Evolutionary conservation across 37 sponge, comb jelly and placozoan genomes (phyloP).

Genomic region (Crambe crambe): DNA sequence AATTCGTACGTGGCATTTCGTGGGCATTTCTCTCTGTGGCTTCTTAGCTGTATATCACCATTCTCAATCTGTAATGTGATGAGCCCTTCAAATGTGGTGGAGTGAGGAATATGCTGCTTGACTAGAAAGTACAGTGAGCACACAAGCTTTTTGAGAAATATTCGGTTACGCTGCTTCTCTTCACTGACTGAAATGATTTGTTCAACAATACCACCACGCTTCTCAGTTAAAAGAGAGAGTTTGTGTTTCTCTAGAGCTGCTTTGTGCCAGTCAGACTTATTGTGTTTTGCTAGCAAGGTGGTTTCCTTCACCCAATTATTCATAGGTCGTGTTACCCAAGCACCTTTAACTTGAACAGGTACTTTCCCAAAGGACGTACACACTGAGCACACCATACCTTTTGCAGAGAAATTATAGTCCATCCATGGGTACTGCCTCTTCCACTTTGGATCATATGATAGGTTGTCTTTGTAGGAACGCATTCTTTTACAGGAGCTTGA

Average conservation of each 20-base stretch:
- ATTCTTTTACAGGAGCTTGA: too few species aligned
- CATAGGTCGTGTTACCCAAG: slow-evolving; percentile 44
- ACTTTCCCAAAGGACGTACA: slow-evolving; percentile 21
- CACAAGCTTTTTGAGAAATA: too few species aligned
- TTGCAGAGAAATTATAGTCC: slow-evolving; percentile 10
- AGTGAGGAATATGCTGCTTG: too few species aligned
- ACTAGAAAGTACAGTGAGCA: too few species aligned
- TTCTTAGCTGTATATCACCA: slow-evolving; percentile 32
- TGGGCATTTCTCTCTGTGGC: slow-evolving; percentile 29
- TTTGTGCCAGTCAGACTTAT: slow-evolving; percentile 30
- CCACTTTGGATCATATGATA: slow-evolving; percentile 16
- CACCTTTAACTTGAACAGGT: slow-evolving; percentile 34
- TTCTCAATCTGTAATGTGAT: slow-evolving; percentile 39
- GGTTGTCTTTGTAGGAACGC: too few species aligned
- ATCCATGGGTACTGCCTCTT: slow-evolving; percentile 29
- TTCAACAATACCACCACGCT: slow-evolving; percentile 30
- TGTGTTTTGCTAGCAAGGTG: slow-evolving; percentile 23
- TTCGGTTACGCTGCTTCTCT: too few species aligned
- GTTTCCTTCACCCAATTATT: slow-evolving; percentile 36
- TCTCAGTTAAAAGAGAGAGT: slow-evolving; percentile 14
- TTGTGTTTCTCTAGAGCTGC: slow-evolving; percentile 40
- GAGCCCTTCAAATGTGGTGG: slow-evolving; percentile 45
- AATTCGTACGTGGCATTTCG: slow-evolving; percentile 39
- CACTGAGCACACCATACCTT: slow-evolving; percentile 32
- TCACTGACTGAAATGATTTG: slow-evolving; percentile 24